phyloP scores from a whole-genome alignment of 1,140 invertebrate species.

The Philotrypesis tridentata region DNA sequence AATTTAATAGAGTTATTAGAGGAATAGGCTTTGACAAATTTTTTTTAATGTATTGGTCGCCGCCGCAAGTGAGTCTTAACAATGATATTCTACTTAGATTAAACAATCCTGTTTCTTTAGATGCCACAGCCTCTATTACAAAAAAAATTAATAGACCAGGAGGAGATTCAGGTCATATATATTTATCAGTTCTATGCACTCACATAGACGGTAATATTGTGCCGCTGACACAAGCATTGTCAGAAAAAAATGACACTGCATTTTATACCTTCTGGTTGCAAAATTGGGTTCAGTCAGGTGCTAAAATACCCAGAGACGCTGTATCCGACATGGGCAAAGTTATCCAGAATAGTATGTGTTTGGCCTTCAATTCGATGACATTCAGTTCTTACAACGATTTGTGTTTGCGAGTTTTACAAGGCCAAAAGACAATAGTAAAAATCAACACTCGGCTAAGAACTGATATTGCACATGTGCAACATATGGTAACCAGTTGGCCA shows the following conservation, averaged over 20 bases:
- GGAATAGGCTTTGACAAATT: slow-evolving; percentile 5
- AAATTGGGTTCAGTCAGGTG: not conserved
- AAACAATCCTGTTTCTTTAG: not conserved
- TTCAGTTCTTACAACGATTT: not conserved
- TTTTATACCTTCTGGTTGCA: not conserved
- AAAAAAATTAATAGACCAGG: not conserved
- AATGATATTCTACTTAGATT: not conserved
- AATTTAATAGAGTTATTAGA: slow-evolving; percentile 3
- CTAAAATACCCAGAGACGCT: not conserved
- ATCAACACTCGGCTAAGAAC: not conserved
- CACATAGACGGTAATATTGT: not conserved
- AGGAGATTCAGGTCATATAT: not conserved
- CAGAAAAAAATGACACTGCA: slow-evolving; percentile 24
- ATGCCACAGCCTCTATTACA: slow-evolving; percentile 25
- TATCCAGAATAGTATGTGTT: not conserved
- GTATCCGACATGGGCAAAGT: slow-evolving; percentile 1
- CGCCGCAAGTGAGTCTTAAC: not conserved
- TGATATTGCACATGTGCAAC: not conserved
- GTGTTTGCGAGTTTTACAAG: not conserved
- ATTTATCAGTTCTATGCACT: not conserved
- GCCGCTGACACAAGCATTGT: not conserved
- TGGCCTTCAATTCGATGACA: slow-evolving; percentile 4
- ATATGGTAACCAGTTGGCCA: not conserved
- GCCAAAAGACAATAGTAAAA: not conserved
- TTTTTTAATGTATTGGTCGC: slow-evolving; percentile 18